Evolutionary conservation across 1,140 invertebrate genomes (phyloP).

Genomic region (Xylocopa sonorina): DNA sequence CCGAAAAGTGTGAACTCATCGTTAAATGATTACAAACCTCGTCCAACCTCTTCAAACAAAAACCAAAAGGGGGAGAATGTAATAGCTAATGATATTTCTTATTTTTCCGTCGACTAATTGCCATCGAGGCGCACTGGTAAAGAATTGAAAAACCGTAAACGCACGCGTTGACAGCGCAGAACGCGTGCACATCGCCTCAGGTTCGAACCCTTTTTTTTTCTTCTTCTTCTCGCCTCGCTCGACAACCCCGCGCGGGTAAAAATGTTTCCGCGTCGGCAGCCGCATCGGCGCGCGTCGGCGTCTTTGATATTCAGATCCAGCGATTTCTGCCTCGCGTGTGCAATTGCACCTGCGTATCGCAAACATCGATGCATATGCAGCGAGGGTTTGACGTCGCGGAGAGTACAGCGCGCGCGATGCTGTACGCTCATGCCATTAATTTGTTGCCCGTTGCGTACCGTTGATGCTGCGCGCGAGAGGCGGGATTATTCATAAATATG

Average conservation of each 20-base stretch:
- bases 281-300: conserved; percentile 9
- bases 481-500: conserved; percentile 45
- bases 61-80: not conserved
- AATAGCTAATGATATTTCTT: not conserved
- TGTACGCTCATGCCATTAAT: conserved; percentile 32
- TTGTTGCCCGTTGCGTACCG: conserved; percentile 26
- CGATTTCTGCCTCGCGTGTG: conserved; percentile 33
- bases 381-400: conserved; percentile 36
- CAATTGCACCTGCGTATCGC: conserved; percentile 24
- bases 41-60: too few relatives aligned
- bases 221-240: too few relatives aligned
- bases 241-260: not conserved
- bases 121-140: not conserved
- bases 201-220: too few relatives aligned
- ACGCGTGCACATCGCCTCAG: not conserved
- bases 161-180: not conserved
- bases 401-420: conserved; percentile 18
- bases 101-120: not conserved
- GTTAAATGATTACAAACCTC: conserved; percentile 1
- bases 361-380: conserved; percentile 39
- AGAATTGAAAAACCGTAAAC: not conserved
- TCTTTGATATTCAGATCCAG: conserved; percentile 50
- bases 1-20: not conserved
- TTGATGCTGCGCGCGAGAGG: conserved; percentile 3
- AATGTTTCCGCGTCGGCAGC: not conserved